Conservation (phyloP, 2,113 vertebrate species). For the Plotosus lineatus region DNA sequence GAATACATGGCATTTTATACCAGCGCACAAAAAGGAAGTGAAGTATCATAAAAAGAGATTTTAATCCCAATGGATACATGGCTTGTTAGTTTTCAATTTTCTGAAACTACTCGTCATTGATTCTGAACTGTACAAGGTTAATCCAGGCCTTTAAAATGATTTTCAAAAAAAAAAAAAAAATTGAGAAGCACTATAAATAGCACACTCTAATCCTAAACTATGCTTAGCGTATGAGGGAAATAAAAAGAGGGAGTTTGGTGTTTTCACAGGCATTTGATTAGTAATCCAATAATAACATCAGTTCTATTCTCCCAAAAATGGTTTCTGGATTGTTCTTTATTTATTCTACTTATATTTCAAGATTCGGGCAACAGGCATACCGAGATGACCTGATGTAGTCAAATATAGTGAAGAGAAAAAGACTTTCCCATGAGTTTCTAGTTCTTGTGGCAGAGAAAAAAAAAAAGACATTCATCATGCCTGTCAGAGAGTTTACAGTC, state of each 20-base stretch:
- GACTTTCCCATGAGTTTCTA: slow-evolving; percentile 22
- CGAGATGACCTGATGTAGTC: slow-evolving; percentile 16
- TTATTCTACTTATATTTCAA: slow-evolving; percentile 13
- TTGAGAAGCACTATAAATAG: not conserved
- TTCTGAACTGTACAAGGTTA: not conserved
- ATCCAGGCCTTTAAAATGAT: not conserved
- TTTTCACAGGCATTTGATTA: not conserved
- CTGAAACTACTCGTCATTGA: not conserved
- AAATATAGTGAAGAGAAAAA: not conserved
- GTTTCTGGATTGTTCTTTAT: not conserved
- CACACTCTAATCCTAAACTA: not conserved
- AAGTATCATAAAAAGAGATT: slow-evolving; percentile 1
- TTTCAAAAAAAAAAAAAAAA: not conserved
- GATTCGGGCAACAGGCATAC: slow-evolving; percentile 8
- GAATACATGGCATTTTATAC: not conserved
- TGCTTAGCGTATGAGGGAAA: not conserved
- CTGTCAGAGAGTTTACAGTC: slow-evolving; percentile 44
- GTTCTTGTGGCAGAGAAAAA: slow-evolving; percentile 23
- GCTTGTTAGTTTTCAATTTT: not conserved
- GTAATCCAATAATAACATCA: slow-evolving; percentile 26
- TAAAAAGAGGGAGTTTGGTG: not conserved
- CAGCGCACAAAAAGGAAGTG: not conserved
- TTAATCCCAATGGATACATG: not conserved
- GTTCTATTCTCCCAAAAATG: not conserved
- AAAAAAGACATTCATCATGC: slow-evolving; percentile 59